Evolutionary conservation across 2,113 vertebrate genomes (phyloP).

Genomic region (Vulpes lagopus): DNA sequence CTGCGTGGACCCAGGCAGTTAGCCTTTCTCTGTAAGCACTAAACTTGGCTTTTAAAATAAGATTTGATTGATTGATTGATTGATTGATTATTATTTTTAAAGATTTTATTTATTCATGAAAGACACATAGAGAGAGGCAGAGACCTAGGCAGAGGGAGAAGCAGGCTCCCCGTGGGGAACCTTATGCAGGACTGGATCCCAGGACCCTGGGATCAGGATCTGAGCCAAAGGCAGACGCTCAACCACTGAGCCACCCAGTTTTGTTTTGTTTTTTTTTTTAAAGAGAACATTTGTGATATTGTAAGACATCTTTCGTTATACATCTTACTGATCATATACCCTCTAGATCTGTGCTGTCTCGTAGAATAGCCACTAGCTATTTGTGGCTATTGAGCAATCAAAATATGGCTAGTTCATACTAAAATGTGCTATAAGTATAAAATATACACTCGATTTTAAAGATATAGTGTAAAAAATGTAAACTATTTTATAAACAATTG

Average conservation of each 20-base stretch:
- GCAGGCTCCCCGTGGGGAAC: too few species aligned
- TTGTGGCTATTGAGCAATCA: neutral
- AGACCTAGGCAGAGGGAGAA: too few species aligned
- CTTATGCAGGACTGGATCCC: too few species aligned
- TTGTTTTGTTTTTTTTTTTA: neutral
- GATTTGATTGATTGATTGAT: too few species aligned
- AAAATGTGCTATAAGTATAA: neutral
- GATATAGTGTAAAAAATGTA: neutral
- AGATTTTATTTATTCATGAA: too few species aligned
- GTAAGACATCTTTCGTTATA: neutral
- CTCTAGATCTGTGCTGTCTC: neutral
- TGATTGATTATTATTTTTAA: too few species aligned
- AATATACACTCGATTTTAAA: neutral
- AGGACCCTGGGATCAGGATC: too few species aligned
- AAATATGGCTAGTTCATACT: neutral
- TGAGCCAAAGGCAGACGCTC: too few species aligned
- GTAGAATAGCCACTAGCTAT: neutral
- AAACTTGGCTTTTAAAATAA: neutral
- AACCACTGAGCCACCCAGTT: too few species aligned
- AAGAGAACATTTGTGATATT: conserved; percentile 28
- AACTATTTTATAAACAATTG: neutral
- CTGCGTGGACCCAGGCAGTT: neutral
- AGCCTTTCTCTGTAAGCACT: neutral
- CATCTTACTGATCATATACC: neutral
- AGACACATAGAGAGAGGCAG: too few species aligned